Conservation (phyloP, 2,113 vertebrate genomes). For the Rana temporaria region DNA sequence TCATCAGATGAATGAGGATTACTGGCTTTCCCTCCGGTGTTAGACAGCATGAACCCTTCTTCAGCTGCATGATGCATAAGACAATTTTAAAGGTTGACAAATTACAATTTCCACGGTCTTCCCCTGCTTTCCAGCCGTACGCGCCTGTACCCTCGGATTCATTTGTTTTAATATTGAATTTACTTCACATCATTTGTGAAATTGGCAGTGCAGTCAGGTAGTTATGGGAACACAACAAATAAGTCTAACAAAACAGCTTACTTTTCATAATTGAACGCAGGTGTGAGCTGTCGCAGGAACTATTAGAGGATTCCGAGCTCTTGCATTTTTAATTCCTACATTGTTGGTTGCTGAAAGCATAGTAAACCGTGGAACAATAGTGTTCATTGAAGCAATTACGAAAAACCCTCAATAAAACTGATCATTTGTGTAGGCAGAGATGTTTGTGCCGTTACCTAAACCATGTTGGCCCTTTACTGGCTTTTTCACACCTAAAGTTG, state of each 20-base stretch:
- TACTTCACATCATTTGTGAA: conserved; percentile 33
- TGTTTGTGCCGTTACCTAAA: no score
- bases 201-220: conserved; percentile 32
- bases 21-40: no score
- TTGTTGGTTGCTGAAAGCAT: conserved; percentile 7
- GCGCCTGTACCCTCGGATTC: not conserved
- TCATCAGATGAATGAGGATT: not conserved
- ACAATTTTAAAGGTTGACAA: not conserved
- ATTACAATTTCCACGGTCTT: not conserved
- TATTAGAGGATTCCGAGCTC: conserved; percentile 1
- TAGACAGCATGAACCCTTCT: no score
- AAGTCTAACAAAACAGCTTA: conserved; percentile 1
- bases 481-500: no score
- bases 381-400: not conserved
- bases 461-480: no score
- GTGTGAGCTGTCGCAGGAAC: conserved; percentile 9
- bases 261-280: conserved; percentile 40
- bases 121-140: not conserved
- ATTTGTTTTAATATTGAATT: conserved; percentile 40
- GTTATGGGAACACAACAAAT: conserved; percentile 47
- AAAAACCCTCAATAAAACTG: no score
- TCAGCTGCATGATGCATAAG: not conserved
- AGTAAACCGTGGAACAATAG: not conserved
- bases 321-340: conserved; percentile 25
- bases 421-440: no score